Percentiles rank a stretch among this genome's conserved stretches.
phyloP scores from a whole-genome alignment of 2,888 invertebrate species.

The Perizoma affinitatum region DNA sequence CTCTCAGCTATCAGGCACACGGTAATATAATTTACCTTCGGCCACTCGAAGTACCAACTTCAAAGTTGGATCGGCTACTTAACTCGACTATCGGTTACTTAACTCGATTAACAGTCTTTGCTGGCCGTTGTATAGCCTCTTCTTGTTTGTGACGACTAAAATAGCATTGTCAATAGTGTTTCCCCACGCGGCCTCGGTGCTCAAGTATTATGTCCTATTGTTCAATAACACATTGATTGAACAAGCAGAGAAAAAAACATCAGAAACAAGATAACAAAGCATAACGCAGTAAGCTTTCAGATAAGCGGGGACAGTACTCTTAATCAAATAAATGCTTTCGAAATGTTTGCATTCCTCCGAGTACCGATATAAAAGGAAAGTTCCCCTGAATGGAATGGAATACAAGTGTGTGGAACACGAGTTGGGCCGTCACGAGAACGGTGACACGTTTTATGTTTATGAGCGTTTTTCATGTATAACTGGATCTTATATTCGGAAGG shows the following conservation, averaged over 20 bases:
- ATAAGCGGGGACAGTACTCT: slow-evolving; percentile 37
- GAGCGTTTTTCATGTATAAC: slow-evolving; percentile 56
- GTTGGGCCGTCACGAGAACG: slow-evolving; percentile 50
- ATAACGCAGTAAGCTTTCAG: slow-evolving; percentile 27
- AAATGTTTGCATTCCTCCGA: slow-evolving; percentile 51
- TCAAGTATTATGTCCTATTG: not conserved
- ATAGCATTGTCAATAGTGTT: slow-evolving; percentile 22
- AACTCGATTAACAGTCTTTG: slow-evolving; percentile 33
- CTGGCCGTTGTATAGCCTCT: slow-evolving; percentile 7
- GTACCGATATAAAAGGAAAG: slow-evolving; percentile 56
- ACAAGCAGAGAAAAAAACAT: not conserved
- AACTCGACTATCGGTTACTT: slow-evolving; percentile 28
- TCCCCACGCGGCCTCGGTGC: slow-evolving; percentile 8
- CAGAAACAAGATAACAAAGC: not conserved
- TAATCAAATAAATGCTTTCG: slow-evolving; percentile 52
- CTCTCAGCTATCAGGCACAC: slow-evolving; percentile 42
- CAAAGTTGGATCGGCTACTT: slow-evolving; percentile 44
- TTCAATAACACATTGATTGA: not conserved
- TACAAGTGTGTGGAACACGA: slow-evolving; percentile 42
- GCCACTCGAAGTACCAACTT: slow-evolving; percentile 40
- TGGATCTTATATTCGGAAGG: slow-evolving; percentile 34
- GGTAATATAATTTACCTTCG: slow-evolving; percentile 53
- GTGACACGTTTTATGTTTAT: slow-evolving; percentile 64
- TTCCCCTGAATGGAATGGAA: slow-evolving; percentile 53
- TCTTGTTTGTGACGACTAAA: slow-evolving; percentile 18